Evolutionary conservation across 1,140 invertebrate species (phyloP).

Genomic region (Drosophila ananassae): DNA sequence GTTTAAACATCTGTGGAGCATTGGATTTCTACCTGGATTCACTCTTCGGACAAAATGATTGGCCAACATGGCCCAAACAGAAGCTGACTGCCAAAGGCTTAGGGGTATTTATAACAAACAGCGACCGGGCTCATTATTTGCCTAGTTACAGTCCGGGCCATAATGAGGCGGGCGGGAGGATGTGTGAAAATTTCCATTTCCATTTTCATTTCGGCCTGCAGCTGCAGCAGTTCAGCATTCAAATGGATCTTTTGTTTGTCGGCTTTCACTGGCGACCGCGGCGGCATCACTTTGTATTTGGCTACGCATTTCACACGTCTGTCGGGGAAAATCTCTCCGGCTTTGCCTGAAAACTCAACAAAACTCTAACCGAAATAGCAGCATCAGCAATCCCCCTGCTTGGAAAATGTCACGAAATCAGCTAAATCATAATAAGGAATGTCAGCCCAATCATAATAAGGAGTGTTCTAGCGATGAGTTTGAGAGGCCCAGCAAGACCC

Average conservation of each 20-base stretch:
- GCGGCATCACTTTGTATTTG: conserved; percentile 27
- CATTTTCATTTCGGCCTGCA: conserved; percentile 4
- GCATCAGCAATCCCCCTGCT: too few relatives aligned
- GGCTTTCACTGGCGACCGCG: conserved; percentile 27
- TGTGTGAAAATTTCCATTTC: conserved; percentile 43
- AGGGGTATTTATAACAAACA: conserved; percentile 21
- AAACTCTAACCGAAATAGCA: conserved; percentile 2
- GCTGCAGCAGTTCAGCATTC: conserved; percentile 4
- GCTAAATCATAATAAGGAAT: not conserved
- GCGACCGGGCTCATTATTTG: conserved; percentile 33
- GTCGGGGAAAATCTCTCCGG: conserved; percentile 33
- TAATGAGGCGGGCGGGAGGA: conserved; percentile 25
- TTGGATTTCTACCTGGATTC: conserved; percentile 17
- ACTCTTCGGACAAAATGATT: conserved; percentile 14
- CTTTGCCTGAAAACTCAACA: conserved; percentile 22
- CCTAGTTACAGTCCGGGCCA: conserved; percentile 2
- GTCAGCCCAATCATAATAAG: not conserved
- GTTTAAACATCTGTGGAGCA: conserved; percentile 39
- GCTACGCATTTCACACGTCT: conserved; percentile 44
- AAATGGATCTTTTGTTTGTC: conserved; percentile 43
- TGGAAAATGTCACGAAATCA: conserved; percentile 8
- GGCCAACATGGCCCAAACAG: conserved; percentile 42
- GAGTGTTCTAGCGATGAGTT: not conserved
- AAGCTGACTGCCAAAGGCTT: conserved; percentile 9
- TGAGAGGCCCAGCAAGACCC: conserved; percentile 30